These are phyloP conservation scores for Noctua fimbriata DNA, from an alignment of 2,888 invertebrate species.

Conservation along the genomic window DNA sequence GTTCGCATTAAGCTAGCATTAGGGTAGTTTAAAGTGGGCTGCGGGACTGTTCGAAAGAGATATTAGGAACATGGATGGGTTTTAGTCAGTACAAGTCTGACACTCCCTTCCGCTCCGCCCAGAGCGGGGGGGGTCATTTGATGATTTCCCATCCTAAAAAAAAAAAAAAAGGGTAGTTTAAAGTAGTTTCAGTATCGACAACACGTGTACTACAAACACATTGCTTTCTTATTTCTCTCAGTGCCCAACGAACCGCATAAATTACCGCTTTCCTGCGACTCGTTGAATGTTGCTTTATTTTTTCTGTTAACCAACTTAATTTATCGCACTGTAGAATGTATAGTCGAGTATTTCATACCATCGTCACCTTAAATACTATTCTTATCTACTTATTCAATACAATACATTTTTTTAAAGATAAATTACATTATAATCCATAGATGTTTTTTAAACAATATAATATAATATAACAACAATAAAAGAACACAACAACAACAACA, in stretches of 20 bases:
- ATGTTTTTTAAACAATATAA: too few relatives aligned
- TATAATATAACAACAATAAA: too few relatives aligned
- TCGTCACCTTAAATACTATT: neutral
- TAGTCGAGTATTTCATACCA: conserved; percentile 1
- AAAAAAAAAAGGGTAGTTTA: conserved; percentile 24
- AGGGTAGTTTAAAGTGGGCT: conserved; percentile 26
- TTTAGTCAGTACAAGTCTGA: too few relatives aligned
- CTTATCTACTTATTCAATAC: neutral
- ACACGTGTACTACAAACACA: conserved; percentile 70
- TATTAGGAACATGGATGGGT: too few relatives aligned
- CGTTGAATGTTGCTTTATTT: conserved; percentile 76
- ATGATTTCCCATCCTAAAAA: too few relatives aligned
- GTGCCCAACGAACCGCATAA: conserved; percentile 79
- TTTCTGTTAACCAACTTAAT: conserved; percentile 77
- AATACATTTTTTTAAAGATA: too few relatives aligned
- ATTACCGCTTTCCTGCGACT: conserved; percentile 80
- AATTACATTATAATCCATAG: too few relatives aligned
- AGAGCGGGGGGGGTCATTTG: too few relatives aligned
- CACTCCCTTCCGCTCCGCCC: too few relatives aligned
- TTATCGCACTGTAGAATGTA: conserved; percentile 76
- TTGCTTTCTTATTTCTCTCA: conserved; percentile 77
- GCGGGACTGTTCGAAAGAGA: too few relatives aligned
- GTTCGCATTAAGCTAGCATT: conserved; percentile 17
- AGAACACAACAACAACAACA: too few relatives aligned
- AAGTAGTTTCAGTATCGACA: conserved; percentile 60